phyloP scores from a whole-genome alignment of 2,888 invertebrate genomes.

The Meiosimyza platycephala region DNA sequence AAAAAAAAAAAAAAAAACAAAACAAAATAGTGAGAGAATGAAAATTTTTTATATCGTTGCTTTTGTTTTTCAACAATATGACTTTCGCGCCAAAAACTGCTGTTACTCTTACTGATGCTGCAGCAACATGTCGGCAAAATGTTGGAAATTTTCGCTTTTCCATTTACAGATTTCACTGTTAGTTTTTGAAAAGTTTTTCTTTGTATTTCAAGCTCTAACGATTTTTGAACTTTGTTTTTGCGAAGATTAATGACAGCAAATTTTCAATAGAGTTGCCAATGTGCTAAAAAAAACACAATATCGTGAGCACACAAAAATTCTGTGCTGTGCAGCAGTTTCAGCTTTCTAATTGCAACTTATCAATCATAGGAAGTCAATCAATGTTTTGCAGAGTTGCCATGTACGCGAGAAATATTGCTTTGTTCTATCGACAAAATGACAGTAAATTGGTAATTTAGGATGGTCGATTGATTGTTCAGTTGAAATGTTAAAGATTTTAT shows the following conservation, averaged over 20 bases:
- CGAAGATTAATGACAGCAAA: slow-evolving; percentile 27
- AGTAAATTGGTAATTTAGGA: no score
- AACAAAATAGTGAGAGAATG: no score
- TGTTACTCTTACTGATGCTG: slow-evolving; percentile 59
- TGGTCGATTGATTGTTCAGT: no score
- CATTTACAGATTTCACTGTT: slow-evolving; percentile 21
- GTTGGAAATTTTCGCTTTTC: slow-evolving; percentile 15
- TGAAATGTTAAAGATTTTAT: no score
- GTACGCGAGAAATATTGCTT: neutral
- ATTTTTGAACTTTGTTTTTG: neutral
- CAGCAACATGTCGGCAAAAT: slow-evolving; percentile 2
- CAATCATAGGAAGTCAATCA: slow-evolving; percentile 6
- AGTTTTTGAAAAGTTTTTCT: slow-evolving; percentile 1
- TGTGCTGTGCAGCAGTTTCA: neutral
- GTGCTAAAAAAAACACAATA: neutral
- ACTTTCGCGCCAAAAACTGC: slow-evolving; percentile 42
- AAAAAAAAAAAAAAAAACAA: no score
- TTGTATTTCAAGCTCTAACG: neutral
- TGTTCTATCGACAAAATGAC: no score
- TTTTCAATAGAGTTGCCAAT: slow-evolving; percentile 27
- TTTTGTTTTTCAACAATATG: no score
- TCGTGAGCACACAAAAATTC: neutral
- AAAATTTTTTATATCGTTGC: no score
- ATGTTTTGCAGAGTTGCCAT: neutral
- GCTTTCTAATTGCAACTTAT: slow-evolving; percentile 24